phyloP scores from a whole-genome alignment of 2,113 vertebrate genomes.

The Oophaga pumilio region DNA sequence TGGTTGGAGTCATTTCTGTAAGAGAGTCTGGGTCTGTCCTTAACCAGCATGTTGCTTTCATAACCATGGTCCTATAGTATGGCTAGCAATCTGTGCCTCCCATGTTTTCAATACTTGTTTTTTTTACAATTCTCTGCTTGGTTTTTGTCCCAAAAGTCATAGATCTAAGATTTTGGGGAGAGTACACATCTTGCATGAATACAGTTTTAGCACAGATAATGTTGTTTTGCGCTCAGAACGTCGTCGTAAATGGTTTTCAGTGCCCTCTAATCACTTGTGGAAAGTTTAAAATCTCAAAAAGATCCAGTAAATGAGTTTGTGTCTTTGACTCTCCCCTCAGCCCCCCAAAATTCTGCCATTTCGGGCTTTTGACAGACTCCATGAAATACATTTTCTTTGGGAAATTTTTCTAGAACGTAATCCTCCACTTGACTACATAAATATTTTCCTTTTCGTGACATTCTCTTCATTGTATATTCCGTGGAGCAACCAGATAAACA shows the following conservation, averaged over 20 bases:
- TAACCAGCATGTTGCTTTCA: too few relatives aligned
- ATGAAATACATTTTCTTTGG: background rate
- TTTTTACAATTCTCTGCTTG: too few relatives aligned
- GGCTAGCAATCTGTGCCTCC: too few relatives aligned
- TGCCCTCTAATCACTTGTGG: background rate
- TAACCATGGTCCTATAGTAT: too few relatives aligned
- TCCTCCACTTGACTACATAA: constrained; percentile 11
- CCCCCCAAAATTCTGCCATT: background rate
- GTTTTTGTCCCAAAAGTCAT: too few relatives aligned
- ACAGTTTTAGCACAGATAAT: too few relatives aligned
- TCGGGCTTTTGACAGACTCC: background rate
- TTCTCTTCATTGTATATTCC: background rate
- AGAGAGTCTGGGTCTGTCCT: too few relatives aligned
- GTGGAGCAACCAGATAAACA: constrained; percentile 1
- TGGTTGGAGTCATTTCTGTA: too few relatives aligned
- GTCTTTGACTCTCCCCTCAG: background rate
- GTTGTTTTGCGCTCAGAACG: background rate
- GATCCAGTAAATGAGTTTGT: background rate
- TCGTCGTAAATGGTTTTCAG: background rate
- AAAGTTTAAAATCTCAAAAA: background rate
- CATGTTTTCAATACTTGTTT: too few relatives aligned
- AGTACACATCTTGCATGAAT: too few relatives aligned
- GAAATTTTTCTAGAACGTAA: background rate
- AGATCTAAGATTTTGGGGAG: too few relatives aligned
- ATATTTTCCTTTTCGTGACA: background rate